Conservation (phyloP, 2,888 invertebrate species). For the Dyspetes luteomarginatus region DNA sequence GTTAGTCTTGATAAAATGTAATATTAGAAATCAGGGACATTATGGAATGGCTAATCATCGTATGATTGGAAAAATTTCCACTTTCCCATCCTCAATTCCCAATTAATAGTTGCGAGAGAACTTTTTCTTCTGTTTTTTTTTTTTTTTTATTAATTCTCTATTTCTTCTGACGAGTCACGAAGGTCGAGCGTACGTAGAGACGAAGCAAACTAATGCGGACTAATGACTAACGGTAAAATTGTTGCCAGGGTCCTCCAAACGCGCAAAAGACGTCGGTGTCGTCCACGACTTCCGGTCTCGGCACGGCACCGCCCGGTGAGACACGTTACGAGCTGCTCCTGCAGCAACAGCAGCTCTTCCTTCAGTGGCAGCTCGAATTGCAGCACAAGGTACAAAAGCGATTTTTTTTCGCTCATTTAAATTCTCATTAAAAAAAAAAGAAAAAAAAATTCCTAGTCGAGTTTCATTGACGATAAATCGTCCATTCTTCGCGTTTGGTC, state of each 20-base stretch:
- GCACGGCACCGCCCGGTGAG: conserved; percentile 85
- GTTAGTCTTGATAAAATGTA: too few species aligned
- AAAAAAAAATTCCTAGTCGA: conserved; percentile 17
- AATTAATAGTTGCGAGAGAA: not conserved
- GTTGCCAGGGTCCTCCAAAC: conserved; percentile 91
- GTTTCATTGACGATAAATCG: conserved; percentile 12
- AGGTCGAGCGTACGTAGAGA: conserved; percentile 14
- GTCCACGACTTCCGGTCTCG: conserved; percentile 83
- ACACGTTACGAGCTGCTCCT: conserved; percentile 95
- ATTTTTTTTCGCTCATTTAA: conserved; percentile 21
- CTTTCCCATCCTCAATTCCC: conserved; percentile 31
- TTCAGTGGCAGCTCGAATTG: conserved; percentile 93
- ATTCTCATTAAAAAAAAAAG: conserved; percentile 6
- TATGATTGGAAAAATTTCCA: conserved; percentile 18
- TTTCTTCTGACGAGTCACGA: conserved; percentile 14
- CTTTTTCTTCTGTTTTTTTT: conserved; percentile 4
- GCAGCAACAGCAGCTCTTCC: conserved; percentile 96
- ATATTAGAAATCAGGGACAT: not conserved
- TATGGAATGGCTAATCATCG: conserved; percentile 15
- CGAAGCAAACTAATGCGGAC: conserved; percentile 58
- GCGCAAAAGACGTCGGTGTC: conserved; percentile 90
- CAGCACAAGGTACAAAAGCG: conserved; percentile 87
- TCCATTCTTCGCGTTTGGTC: conserved; percentile 35
- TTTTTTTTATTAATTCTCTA: conserved; percentile 18
- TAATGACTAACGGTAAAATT: conserved; percentile 66